Conservation (phyloP, 2,113 vertebrate genomes). For the Tragelaphus buxtoni region DNA sequence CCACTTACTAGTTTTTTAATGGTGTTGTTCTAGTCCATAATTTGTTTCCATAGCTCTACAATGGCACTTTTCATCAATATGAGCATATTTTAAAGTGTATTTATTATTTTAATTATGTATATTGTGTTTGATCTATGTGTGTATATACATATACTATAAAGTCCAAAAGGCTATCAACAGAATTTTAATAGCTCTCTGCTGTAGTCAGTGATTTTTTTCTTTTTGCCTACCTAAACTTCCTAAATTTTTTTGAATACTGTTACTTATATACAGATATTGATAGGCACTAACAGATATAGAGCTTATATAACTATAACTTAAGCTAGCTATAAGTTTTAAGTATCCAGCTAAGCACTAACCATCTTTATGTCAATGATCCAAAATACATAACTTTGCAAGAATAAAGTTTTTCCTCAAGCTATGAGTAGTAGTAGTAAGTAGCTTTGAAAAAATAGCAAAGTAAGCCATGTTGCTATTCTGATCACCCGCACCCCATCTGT, state of each 20-base stretch:
- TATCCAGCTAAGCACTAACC: background rate
- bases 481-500: background rate
- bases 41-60: background rate
- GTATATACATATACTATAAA: background rate
- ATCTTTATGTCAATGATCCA: background rate
- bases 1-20: background rate
- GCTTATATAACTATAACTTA: background rate
- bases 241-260: background rate
- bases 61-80: background rate
- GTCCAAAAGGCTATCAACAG: background rate
- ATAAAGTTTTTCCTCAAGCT: slow-evolving; percentile 13
- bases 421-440: background rate
- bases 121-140: background rate
- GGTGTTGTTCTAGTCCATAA: background rate
- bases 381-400: background rate
- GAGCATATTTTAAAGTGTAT: background rate
- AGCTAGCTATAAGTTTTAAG: background rate
- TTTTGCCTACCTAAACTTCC: background rate
- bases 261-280: background rate
- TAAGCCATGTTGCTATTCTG: background rate
- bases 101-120: background rate
- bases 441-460: slow-evolving; percentile 11
- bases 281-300: background rate
- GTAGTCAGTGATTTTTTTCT: background rate
- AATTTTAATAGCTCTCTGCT: background rate